These are phyloP conservation scores for Polyodon spathula DNA, from an alignment of 2,113 vertebrate species.

Conservation along the genomic window DNA sequence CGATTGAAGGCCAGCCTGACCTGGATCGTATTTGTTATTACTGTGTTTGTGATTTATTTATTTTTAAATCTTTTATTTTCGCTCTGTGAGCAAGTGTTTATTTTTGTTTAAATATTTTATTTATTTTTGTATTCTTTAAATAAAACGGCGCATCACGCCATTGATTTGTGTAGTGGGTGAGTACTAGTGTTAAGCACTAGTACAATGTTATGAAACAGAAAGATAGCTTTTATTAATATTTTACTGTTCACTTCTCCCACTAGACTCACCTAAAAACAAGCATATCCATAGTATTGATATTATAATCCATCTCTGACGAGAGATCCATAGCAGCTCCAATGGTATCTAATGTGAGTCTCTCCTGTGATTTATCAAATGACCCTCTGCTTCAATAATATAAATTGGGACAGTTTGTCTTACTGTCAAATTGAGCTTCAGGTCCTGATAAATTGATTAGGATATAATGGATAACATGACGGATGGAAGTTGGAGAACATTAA, in stretches of 20 bases:
- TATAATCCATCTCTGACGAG: constrained; percentile 43
- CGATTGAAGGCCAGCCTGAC: too few relatives aligned
- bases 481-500: constrained; percentile 23
- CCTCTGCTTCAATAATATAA: constrained; percentile 43
- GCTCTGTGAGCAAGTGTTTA: too few relatives aligned
- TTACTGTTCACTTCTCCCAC: constrained; percentile 18
- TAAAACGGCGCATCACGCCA: too few relatives aligned
- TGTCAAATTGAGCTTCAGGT: constrained; percentile 36
- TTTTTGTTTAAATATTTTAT: too few relatives aligned
- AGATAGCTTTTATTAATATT: constrained; percentile 37
- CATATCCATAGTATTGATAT: constrained; percentile 46
- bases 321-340: constrained; percentile 8
- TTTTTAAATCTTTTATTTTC: too few relatives aligned
- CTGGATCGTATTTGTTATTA: too few relatives aligned
- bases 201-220: constrained; percentile 14
- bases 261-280: constrained; percentile 33
- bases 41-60: too few relatives aligned
- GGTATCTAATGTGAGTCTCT: constrained; percentile 21
- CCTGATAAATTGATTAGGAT: constrained; percentile 36
- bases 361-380: constrained; percentile 31
- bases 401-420: constrained; percentile 39
- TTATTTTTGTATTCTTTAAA: too few relatives aligned
- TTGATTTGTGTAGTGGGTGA: too few relatives aligned
- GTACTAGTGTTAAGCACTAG: too few relatives aligned
- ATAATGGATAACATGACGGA: constrained; percentile 27